Evolutionary conservation across 2,888 invertebrate species (phyloP).

Genomic region (Melinaea marsaeus): DNA sequence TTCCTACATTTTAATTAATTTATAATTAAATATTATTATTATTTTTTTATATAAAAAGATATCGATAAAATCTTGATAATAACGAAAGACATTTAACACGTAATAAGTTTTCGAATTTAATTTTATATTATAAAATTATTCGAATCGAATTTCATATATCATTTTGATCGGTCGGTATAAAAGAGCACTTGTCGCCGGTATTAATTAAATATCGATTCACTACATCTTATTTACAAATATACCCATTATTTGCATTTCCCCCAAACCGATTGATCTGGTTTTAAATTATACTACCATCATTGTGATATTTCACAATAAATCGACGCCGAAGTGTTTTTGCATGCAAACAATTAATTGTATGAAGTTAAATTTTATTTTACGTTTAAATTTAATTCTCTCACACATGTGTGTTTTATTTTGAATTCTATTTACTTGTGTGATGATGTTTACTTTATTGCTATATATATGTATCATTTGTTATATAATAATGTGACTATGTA

Average conservation of each 20-base stretch:
- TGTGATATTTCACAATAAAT: conserved; percentile 18
- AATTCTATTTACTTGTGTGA: too few species aligned
- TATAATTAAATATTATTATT: too few species aligned
- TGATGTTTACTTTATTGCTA: too few species aligned
- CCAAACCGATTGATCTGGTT: conserved; percentile 24
- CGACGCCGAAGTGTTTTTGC: background rate
- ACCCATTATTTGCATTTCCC: conserved; percentile 24
- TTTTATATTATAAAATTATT: conserved; percentile 32
- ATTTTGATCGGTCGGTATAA: background rate
- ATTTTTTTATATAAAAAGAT: too few species aligned
- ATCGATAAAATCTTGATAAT: too few species aligned
- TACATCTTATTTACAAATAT: conserved; percentile 28
- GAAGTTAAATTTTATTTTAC: background rate
- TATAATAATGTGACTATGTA: too few species aligned
- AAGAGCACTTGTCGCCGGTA: conserved; percentile 19
- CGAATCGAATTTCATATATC: conserved; percentile 15
- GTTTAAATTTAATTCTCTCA: background rate
- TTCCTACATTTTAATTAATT: too few species aligned
- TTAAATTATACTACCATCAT: conserved; percentile 21
- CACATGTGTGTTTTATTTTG: background rate
- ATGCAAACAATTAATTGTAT: background rate
- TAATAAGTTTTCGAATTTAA: conserved; percentile 10
- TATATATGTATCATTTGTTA: too few species aligned
- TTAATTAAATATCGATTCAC: conserved; percentile 25
- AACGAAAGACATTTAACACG: too few species aligned